A percentile compares a stretch with the other conserved stretches of the same genome.
phyloP scores from a whole-genome alignment of 2,797 vertebrate genomes.

The Chelon labrosus region DNA sequence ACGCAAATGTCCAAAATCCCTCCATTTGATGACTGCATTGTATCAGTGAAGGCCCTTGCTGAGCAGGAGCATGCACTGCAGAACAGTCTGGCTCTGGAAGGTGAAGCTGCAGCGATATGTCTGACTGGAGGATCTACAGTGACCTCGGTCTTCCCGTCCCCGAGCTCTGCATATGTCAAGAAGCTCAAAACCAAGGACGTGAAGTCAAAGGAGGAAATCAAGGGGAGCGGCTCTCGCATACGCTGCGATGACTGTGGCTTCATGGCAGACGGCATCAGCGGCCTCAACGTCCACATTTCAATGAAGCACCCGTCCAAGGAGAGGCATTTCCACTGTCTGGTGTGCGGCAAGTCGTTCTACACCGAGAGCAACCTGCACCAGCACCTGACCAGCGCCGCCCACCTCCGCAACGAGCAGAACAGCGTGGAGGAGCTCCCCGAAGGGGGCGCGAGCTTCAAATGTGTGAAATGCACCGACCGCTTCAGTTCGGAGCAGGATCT shows the following conservation, averaged over 20 bases:
- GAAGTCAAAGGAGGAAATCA: constrained; percentile 52
- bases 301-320: constrained; percentile 99
- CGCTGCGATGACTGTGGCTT: constrained; percentile 98
- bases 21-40: constrained; percentile 93
- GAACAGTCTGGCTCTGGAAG: constrained; percentile 66
- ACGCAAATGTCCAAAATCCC: constrained; percentile 79
- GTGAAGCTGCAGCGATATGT: constrained; percentile 66
- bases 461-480: constrained; percentile 95
- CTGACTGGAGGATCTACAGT: constrained; percentile 54
- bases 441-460: constrained; percentile 95
- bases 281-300: constrained; percentile 97
- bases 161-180: constrained; percentile 47
- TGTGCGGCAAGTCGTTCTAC: constrained; percentile 98
- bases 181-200: constrained; percentile 66
- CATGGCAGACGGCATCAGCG: constrained; percentile 95
- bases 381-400: constrained; percentile 94
- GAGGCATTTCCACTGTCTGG: constrained; percentile 96
- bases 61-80: constrained; percentile 80
- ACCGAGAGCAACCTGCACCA: constrained; percentile 98
- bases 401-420: constrained; percentile 94
- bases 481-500: constrained; percentile 95
- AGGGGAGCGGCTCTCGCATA: constrained; percentile 82
- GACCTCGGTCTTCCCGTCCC: constrained; percentile 12
- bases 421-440: constrained; percentile 96
- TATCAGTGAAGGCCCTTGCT: constrained; percentile 86